A percentile compares a stretch with the other conserved stretches of the same genome.
Evolutionary conservation across 2,888 invertebrate genomes (phyloP).

Genomic region (Choristoneura rosaceana): DNA sequence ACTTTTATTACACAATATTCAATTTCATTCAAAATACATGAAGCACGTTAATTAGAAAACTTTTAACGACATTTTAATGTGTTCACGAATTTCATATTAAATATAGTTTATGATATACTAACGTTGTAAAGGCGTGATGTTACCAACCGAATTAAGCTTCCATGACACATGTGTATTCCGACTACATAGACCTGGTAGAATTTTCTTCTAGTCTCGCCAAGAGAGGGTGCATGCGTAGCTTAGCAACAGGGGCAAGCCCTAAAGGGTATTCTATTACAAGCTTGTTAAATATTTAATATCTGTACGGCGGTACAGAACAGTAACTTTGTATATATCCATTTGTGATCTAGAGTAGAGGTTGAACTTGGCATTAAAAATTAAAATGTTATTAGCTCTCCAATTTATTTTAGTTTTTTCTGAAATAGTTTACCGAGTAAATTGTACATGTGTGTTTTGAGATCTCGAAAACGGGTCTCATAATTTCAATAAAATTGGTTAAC

Average conservation of each 20-base stretch:
- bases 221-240: constrained; percentile 19
- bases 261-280: constrained; percentile 32
- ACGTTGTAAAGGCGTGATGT: not conserved
- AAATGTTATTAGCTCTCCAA: no score
- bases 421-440: no score
- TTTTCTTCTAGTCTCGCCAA: not conserved
- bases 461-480: no score
- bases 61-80: constrained; percentile 20
- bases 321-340: not conserved
- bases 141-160: not conserved
- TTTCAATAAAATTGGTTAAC: no score
- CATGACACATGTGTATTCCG: not conserved
- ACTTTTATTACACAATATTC: constrained; percentile 34
- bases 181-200: not conserved
- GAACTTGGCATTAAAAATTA: no score
- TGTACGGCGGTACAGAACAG: not conserved
- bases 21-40: constrained; percentile 27
- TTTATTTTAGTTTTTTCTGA: no score
- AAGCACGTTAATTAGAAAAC: constrained; percentile 29
- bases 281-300: constrained; percentile 34
- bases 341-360: not conserved
- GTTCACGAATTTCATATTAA: not conserved
- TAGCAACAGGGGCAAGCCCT: constrained; percentile 27
- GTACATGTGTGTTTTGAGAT: no score
- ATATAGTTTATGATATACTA: constrained; percentile 4